A percentile compares a stretch with the other conserved stretches of the same genome.
phyloP scores from a whole-genome alignment of 2,888 invertebrate genomes.

The Athetis lepigone region DNA sequence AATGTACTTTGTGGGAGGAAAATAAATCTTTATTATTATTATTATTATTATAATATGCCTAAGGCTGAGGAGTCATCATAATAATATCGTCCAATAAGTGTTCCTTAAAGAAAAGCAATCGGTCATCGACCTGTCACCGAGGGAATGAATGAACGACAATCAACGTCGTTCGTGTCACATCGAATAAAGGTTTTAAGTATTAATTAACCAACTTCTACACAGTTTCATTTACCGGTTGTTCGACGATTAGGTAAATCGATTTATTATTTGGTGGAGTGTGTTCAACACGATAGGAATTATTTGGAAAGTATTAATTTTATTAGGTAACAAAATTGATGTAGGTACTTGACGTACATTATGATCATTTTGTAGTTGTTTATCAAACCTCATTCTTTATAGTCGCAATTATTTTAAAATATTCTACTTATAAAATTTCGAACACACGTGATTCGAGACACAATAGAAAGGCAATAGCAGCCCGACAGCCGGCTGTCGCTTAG shows the following conservation, averaged over 20 bases:
- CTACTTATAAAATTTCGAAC: too few species aligned
- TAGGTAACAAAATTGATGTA: slow-evolving; percentile 2
- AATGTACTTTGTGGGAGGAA: too few species aligned
- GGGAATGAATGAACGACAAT: slow-evolving; percentile 49
- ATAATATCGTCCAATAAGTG: slow-evolving; percentile 1
- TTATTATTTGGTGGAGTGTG: slow-evolving; percentile 19
- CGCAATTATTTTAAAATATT: background rate
- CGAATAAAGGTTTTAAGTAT: slow-evolving; percentile 30
- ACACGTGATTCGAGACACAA: too few species aligned
- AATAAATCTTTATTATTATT: too few species aligned
- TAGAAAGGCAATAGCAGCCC: too few species aligned
- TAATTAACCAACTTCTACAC: slow-evolving; percentile 29
- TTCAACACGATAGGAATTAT: slow-evolving; percentile 3
- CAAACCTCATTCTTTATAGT: background rate
- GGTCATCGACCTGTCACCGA: slow-evolving; percentile 37
- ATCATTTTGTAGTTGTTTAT: background rate
- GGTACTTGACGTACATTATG: background rate
- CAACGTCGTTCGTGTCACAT: slow-evolving; percentile 40
- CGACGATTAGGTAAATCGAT: slow-evolving; percentile 19
- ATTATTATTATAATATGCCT: too few species aligned
- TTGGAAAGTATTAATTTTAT: slow-evolving; percentile 4
- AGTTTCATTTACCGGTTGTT: slow-evolving; percentile 23
- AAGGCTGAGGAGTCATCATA: background rate
- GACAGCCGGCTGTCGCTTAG: too few species aligned
- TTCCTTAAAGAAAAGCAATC: slow-evolving; percentile 13